phyloP scores from a whole-genome alignment of 2,113 vertebrate species.

The Naja naja region DNA sequence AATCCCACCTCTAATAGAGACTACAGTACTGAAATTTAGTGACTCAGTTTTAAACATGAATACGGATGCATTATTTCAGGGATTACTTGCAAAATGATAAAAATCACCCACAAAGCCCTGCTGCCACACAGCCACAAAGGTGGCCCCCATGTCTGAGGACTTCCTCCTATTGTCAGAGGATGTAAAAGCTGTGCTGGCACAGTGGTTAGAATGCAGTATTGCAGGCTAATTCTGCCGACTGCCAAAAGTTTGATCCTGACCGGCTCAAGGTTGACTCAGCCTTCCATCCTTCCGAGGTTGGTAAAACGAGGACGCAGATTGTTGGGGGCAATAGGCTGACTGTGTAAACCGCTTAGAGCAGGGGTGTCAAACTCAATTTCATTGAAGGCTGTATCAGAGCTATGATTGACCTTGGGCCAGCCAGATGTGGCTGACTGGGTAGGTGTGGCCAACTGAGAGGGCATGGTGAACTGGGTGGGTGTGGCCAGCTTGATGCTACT shows the following conservation, averaged over 20 bases:
- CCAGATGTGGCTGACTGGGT: too few species aligned
- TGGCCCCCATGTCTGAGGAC: background rate
- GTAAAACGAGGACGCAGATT: background rate
- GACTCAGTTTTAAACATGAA: background rate
- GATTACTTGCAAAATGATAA: background rate
- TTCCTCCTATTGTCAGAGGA: background rate
- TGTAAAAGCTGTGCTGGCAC: background rate
- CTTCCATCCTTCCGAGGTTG: background rate
- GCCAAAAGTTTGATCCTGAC: background rate
- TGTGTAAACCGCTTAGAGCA: background rate
- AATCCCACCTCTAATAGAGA: too few species aligned
- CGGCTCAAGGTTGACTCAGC: background rate
- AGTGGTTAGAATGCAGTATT: background rate
- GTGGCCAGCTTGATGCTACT: too few species aligned
- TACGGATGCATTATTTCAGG: background rate
- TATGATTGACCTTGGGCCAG: too few species aligned
- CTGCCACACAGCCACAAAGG: background rate
- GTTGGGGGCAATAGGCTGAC: background rate
- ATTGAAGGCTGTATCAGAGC: too few species aligned
- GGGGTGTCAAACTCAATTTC: too few species aligned
- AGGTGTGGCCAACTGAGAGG: too few species aligned
- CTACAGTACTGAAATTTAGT: too few species aligned
- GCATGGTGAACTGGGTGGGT: too few species aligned
- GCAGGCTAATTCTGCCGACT: background rate
- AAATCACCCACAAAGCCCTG: background rate